Conservation (phyloP, 2,888 invertebrate species). For the Cataglyphis altisquamis region DNA sequence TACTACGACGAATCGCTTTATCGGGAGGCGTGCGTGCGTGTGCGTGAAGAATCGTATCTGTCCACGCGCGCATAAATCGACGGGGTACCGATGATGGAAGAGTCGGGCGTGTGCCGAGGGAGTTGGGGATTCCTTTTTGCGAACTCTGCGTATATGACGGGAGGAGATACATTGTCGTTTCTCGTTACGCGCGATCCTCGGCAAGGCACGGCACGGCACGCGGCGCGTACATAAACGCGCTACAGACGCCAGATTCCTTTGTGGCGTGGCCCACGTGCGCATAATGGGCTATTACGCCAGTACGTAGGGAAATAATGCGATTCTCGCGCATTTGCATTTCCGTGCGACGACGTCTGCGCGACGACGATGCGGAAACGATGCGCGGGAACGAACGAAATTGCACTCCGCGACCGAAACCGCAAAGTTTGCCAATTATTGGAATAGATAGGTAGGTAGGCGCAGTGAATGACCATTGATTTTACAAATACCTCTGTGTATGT, state of each 20-base stretch:
- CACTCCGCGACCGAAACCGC: constrained; percentile 25
- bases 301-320: constrained; percentile 73
- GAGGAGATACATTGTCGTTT: constrained; percentile 9
- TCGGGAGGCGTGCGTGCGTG: constrained; percentile 6
- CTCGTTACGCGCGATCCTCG: constrained; percentile 26
- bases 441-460: not conserved
- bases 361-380: constrained; percentile 19
- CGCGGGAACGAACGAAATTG: constrained; percentile 31
- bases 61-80: constrained; percentile 33
- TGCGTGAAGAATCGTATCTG: constrained; percentile 35
- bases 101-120: constrained; percentile 24
- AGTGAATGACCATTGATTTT: not conserved
- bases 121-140: constrained; percentile 30
- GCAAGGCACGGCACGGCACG: constrained; percentile 43
- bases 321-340: constrained; percentile 70
- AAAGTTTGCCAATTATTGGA: constrained; percentile 26
- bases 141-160: not conserved
- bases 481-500: not conserved
- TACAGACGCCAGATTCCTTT: constrained; percentile 70
- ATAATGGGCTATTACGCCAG: constrained; percentile 79
- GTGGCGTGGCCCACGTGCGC: constrained; percentile 77
- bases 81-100: constrained; percentile 21
- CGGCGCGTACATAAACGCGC: constrained; percentile 56
- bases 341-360: constrained; percentile 36
- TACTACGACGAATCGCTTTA: constrained; percentile 17